Conservation (phyloP, 2,888 invertebrate genomes). For the Chymomyza caudatula region DNA sequence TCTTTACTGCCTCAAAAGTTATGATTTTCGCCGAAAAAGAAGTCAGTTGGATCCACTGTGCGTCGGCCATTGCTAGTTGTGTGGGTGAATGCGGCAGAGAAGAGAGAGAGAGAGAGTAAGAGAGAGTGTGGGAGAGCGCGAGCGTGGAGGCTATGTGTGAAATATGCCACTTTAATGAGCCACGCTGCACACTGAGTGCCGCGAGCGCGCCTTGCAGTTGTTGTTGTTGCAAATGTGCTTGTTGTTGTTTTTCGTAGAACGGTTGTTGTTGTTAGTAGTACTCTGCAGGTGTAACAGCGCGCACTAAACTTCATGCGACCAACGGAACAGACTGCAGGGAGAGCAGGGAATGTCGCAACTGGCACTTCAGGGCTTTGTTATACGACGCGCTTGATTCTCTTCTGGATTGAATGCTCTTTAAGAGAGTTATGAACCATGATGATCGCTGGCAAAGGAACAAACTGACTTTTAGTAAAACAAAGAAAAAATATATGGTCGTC, state of each 20-base stretch:
- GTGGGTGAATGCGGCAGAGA: not conserved
- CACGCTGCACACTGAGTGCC: slow-evolving; percentile 63
- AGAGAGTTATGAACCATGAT: too few relatives aligned
- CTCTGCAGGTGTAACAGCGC: slow-evolving; percentile 59
- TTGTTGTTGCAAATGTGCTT: not conserved
- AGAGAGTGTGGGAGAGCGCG: slow-evolving; percentile 28
- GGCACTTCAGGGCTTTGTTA: not conserved
- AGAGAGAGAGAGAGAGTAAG: slow-evolving; percentile 8
- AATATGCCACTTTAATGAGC: slow-evolving; percentile 70
- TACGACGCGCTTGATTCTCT: not conserved
- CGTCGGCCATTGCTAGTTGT: not conserved
- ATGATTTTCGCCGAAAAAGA: too few relatives aligned
- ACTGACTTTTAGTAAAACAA: too few relatives aligned
- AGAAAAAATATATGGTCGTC: too few relatives aligned
- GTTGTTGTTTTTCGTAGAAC: not conserved
- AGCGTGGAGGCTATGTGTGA: slow-evolving; percentile 57
- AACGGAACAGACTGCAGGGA: not conserved
- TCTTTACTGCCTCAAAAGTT: too few relatives aligned
- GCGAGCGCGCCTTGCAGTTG: slow-evolving; percentile 3
- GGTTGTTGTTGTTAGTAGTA: not conserved
- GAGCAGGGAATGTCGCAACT: not conserved
- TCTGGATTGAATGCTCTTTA: not conserved
- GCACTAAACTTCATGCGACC: slow-evolving; percentile 53
- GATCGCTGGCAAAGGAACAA: too few relatives aligned
- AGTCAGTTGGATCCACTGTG: too few relatives aligned